phyloP scores from a whole-genome alignment of 23 tunicate species.

The Oikopleura vanhoeffeni region DNA sequence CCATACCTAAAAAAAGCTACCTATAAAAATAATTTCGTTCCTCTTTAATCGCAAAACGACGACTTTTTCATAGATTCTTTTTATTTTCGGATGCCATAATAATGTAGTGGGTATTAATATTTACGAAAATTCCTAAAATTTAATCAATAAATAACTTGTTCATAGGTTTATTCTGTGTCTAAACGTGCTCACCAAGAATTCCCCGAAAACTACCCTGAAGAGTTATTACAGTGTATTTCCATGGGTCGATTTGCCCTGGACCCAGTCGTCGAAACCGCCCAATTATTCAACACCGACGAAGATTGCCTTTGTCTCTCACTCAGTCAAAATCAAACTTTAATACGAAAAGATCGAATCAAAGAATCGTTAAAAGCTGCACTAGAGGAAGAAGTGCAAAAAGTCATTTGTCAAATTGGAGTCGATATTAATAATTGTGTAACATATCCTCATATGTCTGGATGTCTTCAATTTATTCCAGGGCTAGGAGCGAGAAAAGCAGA shows the following conservation, averaged over 20 bases:
- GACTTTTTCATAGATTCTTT: too few species aligned
- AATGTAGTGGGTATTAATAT: too few species aligned
- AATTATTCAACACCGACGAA: constrained; percentile 62
- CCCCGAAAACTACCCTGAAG: constrained; percentile 60
- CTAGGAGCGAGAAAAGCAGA: constrained; percentile 86
- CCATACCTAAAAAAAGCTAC: too few species aligned
- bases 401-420: constrained; percentile 75
- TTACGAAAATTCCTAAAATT: too few species aligned
- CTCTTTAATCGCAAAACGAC: too few species aligned
- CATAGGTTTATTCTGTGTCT: neutral
- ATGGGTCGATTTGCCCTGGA: constrained; percentile 65
- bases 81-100: too few species aligned
- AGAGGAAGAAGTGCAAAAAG: constrained; percentile 25
- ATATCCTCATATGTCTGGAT: constrained; percentile 62
- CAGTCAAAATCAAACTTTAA: constrained; percentile 39
- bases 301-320: constrained; percentile 64
- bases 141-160: too few species aligned
- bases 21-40: too few species aligned
- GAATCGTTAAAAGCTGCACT: constrained; percentile 22
- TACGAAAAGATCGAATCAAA: neutral
- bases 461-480: constrained; percentile 85
- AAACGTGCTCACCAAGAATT: constrained; percentile 32
- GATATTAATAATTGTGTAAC: constrained; percentile 67
- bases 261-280: constrained; percentile 73
- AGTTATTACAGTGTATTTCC: constrained; percentile 58